Evolutionary conservation across 2,888 invertebrate genomes (phyloP), one percentile per base, ranked within the genome.

Genomic region (Gasteruption jaculator): DNA sequence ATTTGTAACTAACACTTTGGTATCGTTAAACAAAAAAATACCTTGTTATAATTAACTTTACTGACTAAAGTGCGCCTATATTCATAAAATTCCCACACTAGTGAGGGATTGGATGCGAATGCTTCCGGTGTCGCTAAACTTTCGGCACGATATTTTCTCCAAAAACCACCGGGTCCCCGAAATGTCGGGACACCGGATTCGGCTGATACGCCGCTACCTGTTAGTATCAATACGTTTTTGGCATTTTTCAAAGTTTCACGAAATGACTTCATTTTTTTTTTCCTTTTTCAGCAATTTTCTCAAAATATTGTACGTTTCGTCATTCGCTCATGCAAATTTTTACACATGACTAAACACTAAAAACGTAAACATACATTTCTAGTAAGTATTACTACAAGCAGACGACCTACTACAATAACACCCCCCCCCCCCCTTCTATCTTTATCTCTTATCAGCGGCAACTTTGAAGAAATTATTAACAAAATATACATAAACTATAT

Each of bases 1-100:
- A 22, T 41, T 35, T 6, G 10, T 37, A 22, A 43, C 20, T 22
- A 30, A 35, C 7, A 33, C 19, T 10, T 29, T 33, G 6, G 29
- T 39, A 19, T 15, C 8, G 18, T 34, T n/a, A 18, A 27, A 39
- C 35, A 20, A 40, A 35, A 43, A 54, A 60, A 64, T 74, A 85
- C 86, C 61, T 77, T 75, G 66, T 87, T 87, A 8, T 86, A 86
- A 45, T 77, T 58, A 25, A 84, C 83, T 40, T 81, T 80, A 25
- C 79, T 78, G 27, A 86, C 88, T n/a, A 86, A 74, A 69, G 85
- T 85, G 57, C 91, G 73, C 50, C 91, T 76, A 60, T 90, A 88
- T 60, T 90, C 88, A 65, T 91, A 91, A 72, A 91, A 91, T 68
- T 91, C 90, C 91, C 91, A 91, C 19, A 92, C 91, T 19, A 91